Percentiles rank a stretch among this genome's conserved stretches.
These are phyloP conservation scores for Tholera decimalis DNA, from an alignment of 2,888 invertebrate species.

Conservation along the genomic window DNA sequence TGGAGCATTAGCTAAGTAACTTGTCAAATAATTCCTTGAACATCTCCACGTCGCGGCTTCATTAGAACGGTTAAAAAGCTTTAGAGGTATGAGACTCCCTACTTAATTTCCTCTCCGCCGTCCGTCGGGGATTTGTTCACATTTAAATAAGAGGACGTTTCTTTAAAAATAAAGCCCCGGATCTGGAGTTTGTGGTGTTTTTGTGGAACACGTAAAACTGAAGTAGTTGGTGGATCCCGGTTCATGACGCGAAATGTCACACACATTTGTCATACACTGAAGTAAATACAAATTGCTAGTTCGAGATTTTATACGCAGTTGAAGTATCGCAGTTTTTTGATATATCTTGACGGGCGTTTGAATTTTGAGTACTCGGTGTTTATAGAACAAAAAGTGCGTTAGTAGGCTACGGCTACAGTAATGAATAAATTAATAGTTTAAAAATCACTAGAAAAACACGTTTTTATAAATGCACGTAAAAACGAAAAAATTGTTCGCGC, in stretches of 20 bases:
- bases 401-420: too few species aligned
- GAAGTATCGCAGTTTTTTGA: constrained; percentile 43
- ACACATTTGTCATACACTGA: too few species aligned
- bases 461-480: too few species aligned
- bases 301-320: constrained; percentile 43
- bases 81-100: constrained; percentile 38
- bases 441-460: too few species aligned
- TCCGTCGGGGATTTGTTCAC: constrained; percentile 60
- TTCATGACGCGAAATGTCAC: constrained; percentile 41
- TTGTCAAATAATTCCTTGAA: constrained; percentile 24
- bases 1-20: constrained; percentile 4
- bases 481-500: too few species aligned
- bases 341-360: constrained; percentile 24
- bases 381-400: background rate
- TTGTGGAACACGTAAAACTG: constrained; percentile 53
- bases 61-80: constrained; percentile 37
- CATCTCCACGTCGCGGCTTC: constrained; percentile 12
- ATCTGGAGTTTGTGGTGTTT: constrained; percentile 65
- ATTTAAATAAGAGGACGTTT: constrained; percentile 68
- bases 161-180: constrained; percentile 57
- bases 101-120: constrained; percentile 58
- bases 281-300: constrained; percentile 59
- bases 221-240: constrained; percentile 37
- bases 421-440: too few species aligned
- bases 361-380: constrained; percentile 28